Evolutionary conservation across 2,797 vertebrate genomes (phyloP).

Genomic region (Gymnoscopelus microlampas): DNA sequence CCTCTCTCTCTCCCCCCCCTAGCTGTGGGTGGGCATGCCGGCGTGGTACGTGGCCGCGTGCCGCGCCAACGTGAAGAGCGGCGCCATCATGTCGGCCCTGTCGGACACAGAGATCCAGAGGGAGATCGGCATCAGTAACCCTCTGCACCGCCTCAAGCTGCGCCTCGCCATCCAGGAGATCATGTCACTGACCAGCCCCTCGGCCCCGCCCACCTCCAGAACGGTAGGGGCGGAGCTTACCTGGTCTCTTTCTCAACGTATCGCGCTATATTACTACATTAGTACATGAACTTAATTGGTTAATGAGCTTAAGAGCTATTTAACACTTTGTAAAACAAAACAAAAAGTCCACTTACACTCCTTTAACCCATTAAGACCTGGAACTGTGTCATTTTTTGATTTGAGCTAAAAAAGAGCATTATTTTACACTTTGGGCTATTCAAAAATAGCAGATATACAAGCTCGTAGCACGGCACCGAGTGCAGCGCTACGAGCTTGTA

Average conservation of each 20-base stretch:
- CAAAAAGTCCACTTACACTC: too few species aligned
- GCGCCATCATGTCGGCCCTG: slow-evolving; percentile 97
- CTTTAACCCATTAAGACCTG: too few species aligned
- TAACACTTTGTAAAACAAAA: too few species aligned
- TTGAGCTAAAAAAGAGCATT: too few species aligned
- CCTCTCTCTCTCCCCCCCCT: slow-evolving; percentile 11
- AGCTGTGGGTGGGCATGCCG: slow-evolving; percentile 99
- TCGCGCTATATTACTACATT: too few species aligned
- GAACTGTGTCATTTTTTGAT: too few species aligned
- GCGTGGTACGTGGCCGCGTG: slow-evolving; percentile 98
- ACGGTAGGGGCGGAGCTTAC: slow-evolving; percentile 81
- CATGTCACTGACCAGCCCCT: slow-evolving; percentile 96
- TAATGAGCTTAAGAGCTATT: too few species aligned
- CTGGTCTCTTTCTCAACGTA: background rate
- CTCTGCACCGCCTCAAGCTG: slow-evolving; percentile 93
- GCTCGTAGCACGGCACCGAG: too few species aligned
- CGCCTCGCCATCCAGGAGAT: slow-evolving; percentile 97
- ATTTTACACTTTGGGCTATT: too few species aligned
- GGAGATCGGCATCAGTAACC: slow-evolving; percentile 97
- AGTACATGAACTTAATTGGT: too few species aligned
- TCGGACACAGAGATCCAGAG: slow-evolving; percentile 98
- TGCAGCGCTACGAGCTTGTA: too few species aligned
- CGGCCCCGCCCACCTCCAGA: slow-evolving; percentile 94
- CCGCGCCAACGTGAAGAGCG: slow-evolving; percentile 96
- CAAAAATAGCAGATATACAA: too few species aligned